Percentiles rank a stretch among this genome's conserved stretches.
Evolutionary conservation across 2,113 vertebrate genomes (phyloP).

Genomic region (Aphelocoma coerulescens): DNA sequence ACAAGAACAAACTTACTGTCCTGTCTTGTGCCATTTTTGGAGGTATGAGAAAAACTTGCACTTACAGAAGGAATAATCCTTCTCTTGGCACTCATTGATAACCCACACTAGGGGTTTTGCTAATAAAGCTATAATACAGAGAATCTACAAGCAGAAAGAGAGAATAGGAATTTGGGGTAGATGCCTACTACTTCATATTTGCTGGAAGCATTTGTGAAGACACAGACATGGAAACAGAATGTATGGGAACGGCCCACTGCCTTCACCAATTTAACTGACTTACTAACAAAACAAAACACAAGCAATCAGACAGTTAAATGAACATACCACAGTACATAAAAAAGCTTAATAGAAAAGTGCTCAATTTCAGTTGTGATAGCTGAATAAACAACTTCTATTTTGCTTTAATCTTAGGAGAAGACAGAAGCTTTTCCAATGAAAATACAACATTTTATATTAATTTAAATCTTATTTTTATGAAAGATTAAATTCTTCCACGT

Average conservation of each 20-base stretch:
- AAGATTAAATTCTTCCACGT: neutral
- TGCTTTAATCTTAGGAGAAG: neutral
- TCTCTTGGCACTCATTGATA: neutral
- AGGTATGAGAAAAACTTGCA: neutral
- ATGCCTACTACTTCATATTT: neutral
- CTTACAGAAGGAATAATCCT: neutral
- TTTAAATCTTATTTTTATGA: neutral
- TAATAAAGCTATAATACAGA: neutral
- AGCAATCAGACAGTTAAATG: neutral
- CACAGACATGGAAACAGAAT: neutral
- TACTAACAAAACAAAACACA: neutral
- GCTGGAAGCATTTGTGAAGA: neutral
- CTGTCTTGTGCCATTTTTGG: neutral
- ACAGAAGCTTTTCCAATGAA: neutral
- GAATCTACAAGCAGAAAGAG: neutral
- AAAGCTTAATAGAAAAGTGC: neutral
- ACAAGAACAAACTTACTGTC: neutral
- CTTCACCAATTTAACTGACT: neutral
- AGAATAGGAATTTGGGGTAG: neutral
- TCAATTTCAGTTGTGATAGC: neutral
- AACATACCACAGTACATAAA: neutral
- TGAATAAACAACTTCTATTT: neutral
- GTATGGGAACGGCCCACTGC: accelerated
- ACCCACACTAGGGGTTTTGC: neutral
- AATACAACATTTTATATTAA: neutral